A percentile compares a stretch with the other conserved stretches of the same genome.
Conservation (phyloP, 2,888 invertebrate species). For the Acronicta psi region DNA sequence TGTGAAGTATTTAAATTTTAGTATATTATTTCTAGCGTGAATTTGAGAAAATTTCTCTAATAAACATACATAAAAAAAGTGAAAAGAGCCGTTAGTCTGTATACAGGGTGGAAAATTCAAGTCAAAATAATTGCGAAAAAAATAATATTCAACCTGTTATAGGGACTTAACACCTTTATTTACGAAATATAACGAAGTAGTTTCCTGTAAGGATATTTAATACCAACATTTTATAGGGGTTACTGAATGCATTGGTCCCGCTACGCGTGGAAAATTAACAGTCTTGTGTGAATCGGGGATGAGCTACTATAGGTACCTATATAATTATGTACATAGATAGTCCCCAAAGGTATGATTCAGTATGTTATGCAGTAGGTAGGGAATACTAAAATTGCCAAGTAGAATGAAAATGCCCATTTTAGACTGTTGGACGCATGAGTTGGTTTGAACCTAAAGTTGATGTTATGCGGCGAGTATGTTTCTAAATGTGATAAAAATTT, state of each 20-base stretch:
- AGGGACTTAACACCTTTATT: not conserved
- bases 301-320: not conserved
- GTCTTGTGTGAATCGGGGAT: conserved; percentile 31
- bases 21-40: not conserved
- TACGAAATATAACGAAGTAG: conserved; percentile 1
- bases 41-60: not conserved
- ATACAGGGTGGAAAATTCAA: too few species aligned
- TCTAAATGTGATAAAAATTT: too few species aligned
- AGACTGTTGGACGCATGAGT: not conserved
- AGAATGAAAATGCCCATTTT: not conserved
- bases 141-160: not conserved
- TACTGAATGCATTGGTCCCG: conserved; percentile 20
- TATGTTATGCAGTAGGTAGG: not conserved
- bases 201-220: conserved; percentile 23
- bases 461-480: too few species aligned
- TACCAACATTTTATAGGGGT: conserved; percentile 29
- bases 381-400: not conserved
- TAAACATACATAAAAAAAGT: not conserved
- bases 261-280: conserved; percentile 45
- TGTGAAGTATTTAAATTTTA: not conserved
- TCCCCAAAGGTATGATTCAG: too few species aligned
- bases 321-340: too few species aligned
- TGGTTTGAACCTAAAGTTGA: not conserved
- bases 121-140: too few species aligned
- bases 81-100: too few species aligned